Evolutionary conservation across 2,888 invertebrate genomes (phyloP).

Genomic region (Augiades crinisus): DNA sequence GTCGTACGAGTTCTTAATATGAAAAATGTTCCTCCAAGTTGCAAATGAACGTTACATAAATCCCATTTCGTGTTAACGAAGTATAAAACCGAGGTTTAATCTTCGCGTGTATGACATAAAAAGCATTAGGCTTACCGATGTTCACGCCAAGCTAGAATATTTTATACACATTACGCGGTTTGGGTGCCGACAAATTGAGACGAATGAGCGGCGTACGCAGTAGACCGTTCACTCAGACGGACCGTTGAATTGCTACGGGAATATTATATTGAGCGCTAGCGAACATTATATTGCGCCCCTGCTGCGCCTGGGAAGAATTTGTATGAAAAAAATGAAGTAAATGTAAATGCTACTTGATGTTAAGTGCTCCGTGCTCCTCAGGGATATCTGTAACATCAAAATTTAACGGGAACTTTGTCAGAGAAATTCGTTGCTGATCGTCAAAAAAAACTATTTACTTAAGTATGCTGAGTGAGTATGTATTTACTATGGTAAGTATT

Average conservation of each 20-base stretch:
- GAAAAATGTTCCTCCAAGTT: background rate
- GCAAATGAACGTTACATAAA: background rate
- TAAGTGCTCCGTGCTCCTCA: too few species aligned
- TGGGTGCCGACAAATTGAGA: constrained; percentile 44
- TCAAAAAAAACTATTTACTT: too few species aligned
- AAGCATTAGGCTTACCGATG: constrained; percentile 28
- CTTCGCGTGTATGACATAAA: constrained; percentile 27
- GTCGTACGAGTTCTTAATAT: too few species aligned
- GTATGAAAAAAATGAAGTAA: too few species aligned
- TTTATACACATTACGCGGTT: constrained; percentile 36
- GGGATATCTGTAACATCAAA: too few species aligned
- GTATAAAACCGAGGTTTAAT: background rate
- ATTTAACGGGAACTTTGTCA: too few species aligned
- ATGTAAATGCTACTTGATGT: too few species aligned
- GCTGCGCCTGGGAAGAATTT: background rate
- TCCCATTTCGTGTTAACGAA: background rate
- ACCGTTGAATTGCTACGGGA: background rate
- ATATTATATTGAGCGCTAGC: too few species aligned
- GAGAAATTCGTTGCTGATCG: too few species aligned
- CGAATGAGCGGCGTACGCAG: constrained; percentile 36
- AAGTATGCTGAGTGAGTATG: too few species aligned
- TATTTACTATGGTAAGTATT: too few species aligned
- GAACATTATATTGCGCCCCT: too few species aligned
- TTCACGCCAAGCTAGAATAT: constrained; percentile 29
- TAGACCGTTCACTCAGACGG: background rate